A percentile compares a stretch with the other conserved stretches of the same genome.
Evolutionary conservation across 1,140 invertebrate genomes (phyloP).

Genomic region (Musca vetustissima): DNA sequence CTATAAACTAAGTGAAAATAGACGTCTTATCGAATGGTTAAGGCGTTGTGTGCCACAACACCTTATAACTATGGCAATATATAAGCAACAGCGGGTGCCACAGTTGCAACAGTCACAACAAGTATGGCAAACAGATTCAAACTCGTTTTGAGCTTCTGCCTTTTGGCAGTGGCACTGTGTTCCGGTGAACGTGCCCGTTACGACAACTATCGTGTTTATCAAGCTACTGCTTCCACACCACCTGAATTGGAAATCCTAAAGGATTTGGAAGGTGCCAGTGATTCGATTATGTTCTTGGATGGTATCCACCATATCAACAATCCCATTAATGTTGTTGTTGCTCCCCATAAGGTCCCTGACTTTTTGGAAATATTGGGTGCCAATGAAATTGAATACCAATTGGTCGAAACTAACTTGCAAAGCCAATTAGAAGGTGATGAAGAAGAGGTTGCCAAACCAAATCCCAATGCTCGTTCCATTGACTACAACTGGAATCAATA

Average conservation of each 20-base stretch:
- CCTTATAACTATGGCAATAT: too few relatives aligned
- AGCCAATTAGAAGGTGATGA: slow-evolving; percentile 39
- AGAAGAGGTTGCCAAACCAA: slow-evolving; percentile 33
- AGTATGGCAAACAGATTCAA: slow-evolving; percentile 26
- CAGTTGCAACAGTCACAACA: slow-evolving; percentile 10
- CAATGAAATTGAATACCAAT: slow-evolving; percentile 56
- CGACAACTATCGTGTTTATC: slow-evolving; percentile 59
- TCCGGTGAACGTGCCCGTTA: slow-evolving; percentile 49
- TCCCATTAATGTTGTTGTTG: slow-evolving; percentile 46
- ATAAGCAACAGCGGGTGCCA: background rate
- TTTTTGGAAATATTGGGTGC: slow-evolving; percentile 40
- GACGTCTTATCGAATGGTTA: too few relatives aligned
- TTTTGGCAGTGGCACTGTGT: slow-evolving; percentile 36
- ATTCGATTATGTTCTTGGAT: slow-evolving; percentile 50
- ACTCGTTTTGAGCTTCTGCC: slow-evolving; percentile 34
- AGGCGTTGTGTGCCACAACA: too few relatives aligned
- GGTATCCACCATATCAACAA: slow-evolving; percentile 40
- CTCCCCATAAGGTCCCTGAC: slow-evolving; percentile 53
- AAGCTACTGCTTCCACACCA: slow-evolving; percentile 47
- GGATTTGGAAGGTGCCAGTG: slow-evolving; percentile 40
- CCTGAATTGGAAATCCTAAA: slow-evolving; percentile 53
- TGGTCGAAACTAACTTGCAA: slow-evolving; percentile 42
- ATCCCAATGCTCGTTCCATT: slow-evolving; percentile 30
- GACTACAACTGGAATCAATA: slow-evolving; percentile 56
- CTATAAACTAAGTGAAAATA: too few relatives aligned